A percentile compares a stretch with the other conserved stretches of the same genome.
Evolutionary conservation across 2,113 vertebrate species (phyloP).

Genomic region (Andinoacara biseriatus): DNA sequence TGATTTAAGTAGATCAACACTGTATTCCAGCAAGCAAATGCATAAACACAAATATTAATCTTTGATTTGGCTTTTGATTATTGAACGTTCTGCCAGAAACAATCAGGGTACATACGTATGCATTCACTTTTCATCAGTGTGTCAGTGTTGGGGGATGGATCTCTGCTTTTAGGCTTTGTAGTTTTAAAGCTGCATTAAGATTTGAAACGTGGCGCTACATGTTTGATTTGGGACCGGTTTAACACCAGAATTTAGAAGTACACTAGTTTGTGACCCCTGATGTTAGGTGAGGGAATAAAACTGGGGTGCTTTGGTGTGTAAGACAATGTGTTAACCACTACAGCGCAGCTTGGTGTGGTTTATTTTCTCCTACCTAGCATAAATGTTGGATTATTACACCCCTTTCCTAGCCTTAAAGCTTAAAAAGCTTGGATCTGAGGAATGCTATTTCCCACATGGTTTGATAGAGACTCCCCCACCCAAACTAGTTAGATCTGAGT

Average conservation of each 20-base stretch:
- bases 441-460: neutral
- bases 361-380: neutral
- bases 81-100: neutral
- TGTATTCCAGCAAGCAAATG: neutral
- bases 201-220: accelerated
- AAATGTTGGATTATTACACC: neutral
- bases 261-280: neutral
- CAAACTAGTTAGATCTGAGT: neutral
- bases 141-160: neutral
- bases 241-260: accelerated
- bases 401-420: neutral
- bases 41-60: neutral
- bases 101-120: accelerated
- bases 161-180: neutral
- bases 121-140: neutral
- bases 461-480: neutral
- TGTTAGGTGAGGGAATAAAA: neutral
- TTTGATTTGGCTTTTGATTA: neutral
- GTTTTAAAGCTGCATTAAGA: neutral
- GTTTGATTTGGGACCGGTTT: neutral
- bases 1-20: conserved; percentile 3
- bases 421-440: neutral
- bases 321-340: neutral
- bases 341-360: accelerated
- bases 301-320: accelerated